These are phyloP conservation scores for Drosophila suzukii DNA, from an alignment of 1,140 invertebrate species.

Conservation along the genomic window DNA sequence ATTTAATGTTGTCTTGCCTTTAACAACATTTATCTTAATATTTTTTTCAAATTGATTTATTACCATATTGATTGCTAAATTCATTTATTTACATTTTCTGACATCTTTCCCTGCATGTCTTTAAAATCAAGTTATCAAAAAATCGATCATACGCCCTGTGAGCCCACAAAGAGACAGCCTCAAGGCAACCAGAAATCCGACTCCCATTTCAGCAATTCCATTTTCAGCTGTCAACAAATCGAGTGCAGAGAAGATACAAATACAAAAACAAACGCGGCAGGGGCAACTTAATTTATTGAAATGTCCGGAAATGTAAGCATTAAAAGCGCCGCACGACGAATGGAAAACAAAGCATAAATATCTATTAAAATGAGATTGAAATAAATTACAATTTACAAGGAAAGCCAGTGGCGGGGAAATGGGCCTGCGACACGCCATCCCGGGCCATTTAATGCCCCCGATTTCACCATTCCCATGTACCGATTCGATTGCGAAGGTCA, in stretches of 20 bases:
- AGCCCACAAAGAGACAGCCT: no score
- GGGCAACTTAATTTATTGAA: slow-evolving; percentile 63
- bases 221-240: slow-evolving; percentile 60
- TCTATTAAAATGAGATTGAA: slow-evolving; percentile 75
- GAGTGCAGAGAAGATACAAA: slow-evolving; percentile 12
- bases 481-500: slow-evolving; percentile 39
- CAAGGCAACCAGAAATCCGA: slow-evolving; percentile 5
- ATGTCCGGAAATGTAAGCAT: slow-evolving; percentile 55
- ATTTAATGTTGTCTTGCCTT: no score
- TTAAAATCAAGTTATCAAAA: slow-evolving; percentile 2
- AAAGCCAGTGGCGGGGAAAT: background rate
- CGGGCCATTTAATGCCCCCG: background rate
- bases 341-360: slow-evolving; percentile 75
- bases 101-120: background rate
- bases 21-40: no score
- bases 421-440: slow-evolving; percentile 3
- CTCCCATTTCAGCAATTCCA: slow-evolving; percentile 16
- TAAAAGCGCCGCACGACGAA: slow-evolving; percentile 43
- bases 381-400: slow-evolving; percentile 67
- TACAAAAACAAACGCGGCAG: background rate
- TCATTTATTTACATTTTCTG: no score
- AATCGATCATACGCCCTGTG: slow-evolving; percentile 25
- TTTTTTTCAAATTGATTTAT: no score
- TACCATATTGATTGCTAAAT: no score
- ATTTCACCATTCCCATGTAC: background rate